phyloP scores from a whole-genome alignment of 2,113 vertebrate genomes.

The Mormoops blainvillei region DNA sequence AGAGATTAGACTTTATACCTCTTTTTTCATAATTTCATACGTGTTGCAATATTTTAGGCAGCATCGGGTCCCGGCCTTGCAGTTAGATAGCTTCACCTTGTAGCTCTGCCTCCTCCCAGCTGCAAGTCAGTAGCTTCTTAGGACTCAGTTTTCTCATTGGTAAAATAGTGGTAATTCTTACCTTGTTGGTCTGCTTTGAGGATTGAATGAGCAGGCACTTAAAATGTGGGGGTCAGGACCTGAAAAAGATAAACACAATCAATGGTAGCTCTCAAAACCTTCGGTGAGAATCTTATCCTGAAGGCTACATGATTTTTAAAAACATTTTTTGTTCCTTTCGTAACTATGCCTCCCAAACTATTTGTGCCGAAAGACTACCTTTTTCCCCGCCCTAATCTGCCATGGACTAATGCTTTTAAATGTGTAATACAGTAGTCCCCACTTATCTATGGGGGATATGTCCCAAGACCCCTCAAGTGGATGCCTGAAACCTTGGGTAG shows the following conservation, averaged over 20 bases:
- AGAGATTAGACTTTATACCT: neutral
- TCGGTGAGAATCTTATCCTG: neutral
- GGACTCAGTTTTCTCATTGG: neutral
- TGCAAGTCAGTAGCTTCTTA: neutral
- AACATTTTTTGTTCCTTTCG: neutral
- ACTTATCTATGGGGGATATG: neutral
- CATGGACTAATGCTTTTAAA: neutral
- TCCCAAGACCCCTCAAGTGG: neutral
- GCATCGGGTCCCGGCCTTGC: neutral
- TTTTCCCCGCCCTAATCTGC: neutral
- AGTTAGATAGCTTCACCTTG: neutral
- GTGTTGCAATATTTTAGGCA: neutral
- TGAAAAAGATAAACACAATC: neutral
- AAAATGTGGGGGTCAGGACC: neutral
- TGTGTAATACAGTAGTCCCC: neutral
- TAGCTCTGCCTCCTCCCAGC: neutral
- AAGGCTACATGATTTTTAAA: neutral
- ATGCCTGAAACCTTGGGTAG: neutral
- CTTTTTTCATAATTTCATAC: neutral
- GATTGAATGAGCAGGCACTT: neutral
- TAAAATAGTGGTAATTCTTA: neutral
- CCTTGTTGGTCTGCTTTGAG: neutral
- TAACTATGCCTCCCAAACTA: neutral
- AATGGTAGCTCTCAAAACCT: neutral
- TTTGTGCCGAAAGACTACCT: neutral